Evolutionary conservation across 2,888 invertebrate species (phyloP).

Genomic region (Cecidostiba fungosa): DNA sequence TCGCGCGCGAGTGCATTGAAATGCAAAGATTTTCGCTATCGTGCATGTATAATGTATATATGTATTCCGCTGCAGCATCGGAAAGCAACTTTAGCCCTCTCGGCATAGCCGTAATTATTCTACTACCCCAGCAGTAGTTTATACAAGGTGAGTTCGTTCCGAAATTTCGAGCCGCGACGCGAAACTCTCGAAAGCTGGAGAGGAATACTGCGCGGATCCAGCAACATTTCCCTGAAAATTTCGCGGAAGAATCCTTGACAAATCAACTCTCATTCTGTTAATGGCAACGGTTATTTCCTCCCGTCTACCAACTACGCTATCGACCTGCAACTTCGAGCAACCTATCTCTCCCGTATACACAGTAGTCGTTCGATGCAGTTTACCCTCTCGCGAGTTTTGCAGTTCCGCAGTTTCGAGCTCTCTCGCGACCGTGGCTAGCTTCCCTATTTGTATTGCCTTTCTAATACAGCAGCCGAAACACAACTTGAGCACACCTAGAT

Average conservation of each 20-base stretch:
- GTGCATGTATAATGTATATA: neutral
- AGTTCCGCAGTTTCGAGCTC: slow-evolving; percentile 69
- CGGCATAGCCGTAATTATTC: slow-evolving; percentile 2
- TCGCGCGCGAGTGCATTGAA: too few relatives aligned
- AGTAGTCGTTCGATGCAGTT: slow-evolving; percentile 63
- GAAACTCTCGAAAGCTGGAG: too few relatives aligned
- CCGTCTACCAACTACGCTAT: neutral
- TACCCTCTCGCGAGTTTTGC: slow-evolving; percentile 66
- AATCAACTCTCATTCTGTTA: slow-evolving; percentile 63
- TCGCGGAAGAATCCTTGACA: slow-evolving; percentile 60
- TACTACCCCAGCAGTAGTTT: neutral
- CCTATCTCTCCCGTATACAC: slow-evolving; percentile 3
- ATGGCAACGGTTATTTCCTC: slow-evolving; percentile 66
- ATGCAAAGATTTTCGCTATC: neutral
- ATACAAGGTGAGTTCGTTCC: neutral
- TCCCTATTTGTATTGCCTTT: slow-evolving; percentile 71
- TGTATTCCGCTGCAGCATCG: neutral
- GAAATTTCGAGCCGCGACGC: neutral
- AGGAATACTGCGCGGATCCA: neutral
- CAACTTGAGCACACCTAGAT: neutral
- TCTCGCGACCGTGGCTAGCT: slow-evolving; percentile 58
- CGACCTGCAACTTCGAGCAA: slow-evolving; percentile 38
- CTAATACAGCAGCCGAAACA: slow-evolving; percentile 22
- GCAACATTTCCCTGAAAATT: slow-evolving; percentile 30
- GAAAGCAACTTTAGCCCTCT: neutral